A percentile compares a stretch with the other conserved stretches of the same genome.
phyloP scores from a whole-genome alignment of 2,797 vertebrate genomes.

The Thripadectes ignobilis region DNA sequence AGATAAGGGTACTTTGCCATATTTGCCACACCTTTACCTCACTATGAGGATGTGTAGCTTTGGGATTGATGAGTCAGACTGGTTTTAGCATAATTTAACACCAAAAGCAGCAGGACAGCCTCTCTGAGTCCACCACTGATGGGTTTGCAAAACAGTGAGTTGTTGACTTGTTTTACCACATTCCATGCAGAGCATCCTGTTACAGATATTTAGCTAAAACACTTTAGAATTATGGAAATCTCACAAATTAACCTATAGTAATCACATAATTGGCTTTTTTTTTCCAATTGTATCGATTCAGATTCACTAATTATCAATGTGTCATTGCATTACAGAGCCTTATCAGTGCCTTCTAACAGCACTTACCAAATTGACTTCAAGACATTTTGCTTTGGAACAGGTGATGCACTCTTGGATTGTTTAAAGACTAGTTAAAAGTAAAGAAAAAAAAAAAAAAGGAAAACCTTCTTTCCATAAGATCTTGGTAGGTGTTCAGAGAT shows the following conservation, averaged over 20 bases:
- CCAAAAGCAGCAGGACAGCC: background rate
- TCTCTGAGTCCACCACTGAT: background rate
- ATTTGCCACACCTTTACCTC: background rate
- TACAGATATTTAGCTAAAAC: background rate
- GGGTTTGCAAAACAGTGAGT: background rate
- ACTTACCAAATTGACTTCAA: background rate
- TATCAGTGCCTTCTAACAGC: background rate
- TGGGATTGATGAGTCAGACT: background rate
- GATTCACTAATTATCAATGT: background rate
- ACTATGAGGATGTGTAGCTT: background rate
- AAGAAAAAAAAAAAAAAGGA: background rate
- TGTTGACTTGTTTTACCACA: background rate
- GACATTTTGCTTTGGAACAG: background rate
- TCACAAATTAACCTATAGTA: background rate
- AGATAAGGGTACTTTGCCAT: background rate
- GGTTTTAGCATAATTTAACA: background rate
- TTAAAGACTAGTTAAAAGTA: background rate
- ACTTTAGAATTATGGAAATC: background rate
- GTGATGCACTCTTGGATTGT: background rate
- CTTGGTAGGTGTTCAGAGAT: background rate
- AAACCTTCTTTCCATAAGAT: background rate
- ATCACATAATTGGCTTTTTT: background rate
- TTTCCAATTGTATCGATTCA: background rate
- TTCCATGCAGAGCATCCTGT: background rate
- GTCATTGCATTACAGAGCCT: background rate